phyloP scores from a whole-genome alignment of 1,140 invertebrate genomes.

The Drosophila sulfurigaster region DNA sequence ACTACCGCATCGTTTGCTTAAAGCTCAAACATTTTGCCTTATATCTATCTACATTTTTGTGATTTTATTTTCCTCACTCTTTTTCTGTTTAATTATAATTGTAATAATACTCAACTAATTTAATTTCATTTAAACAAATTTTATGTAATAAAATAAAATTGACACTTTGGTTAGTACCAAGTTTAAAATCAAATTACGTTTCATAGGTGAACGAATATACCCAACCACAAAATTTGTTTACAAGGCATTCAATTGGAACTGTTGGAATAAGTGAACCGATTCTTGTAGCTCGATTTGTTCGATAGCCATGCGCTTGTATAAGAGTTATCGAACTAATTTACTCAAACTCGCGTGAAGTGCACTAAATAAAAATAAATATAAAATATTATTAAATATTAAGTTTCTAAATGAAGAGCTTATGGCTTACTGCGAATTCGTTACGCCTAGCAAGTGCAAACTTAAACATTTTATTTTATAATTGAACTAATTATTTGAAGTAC shows the following conservation, averaged over 20 bases:
- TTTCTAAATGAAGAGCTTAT: conserved; percentile 39
- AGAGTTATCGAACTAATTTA: conserved; percentile 34
- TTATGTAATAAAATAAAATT: no score
- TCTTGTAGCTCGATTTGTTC: conserved; percentile 23
- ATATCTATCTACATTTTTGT: neutral
- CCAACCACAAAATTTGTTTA: conserved; percentile 35
- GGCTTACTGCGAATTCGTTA: conserved; percentile 14
- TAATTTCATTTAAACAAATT: neutral
- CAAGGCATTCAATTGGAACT: conserved; percentile 27
- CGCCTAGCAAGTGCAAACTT: conserved; percentile 37
- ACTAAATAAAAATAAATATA: conserved; percentile 11
- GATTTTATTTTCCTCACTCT: neutral
- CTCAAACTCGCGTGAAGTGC: conserved; percentile 8
- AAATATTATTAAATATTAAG: conserved; percentile 7
- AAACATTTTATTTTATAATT: neutral
- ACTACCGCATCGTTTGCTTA: neutral
- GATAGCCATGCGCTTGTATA: neutral
- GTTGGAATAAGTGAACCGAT: conserved; percentile 38
- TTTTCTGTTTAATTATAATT: neutral
- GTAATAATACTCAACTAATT: neutral
- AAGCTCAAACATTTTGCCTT: neutral
- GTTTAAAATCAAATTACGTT: neutral
- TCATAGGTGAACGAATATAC: conserved; percentile 14
- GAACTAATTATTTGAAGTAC: neutral
- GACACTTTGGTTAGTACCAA: neutral